These are phyloP conservation scores for Remorina albescens DNA, from an alignment of 2,797 vertebrate genomes.

Conservation along the genomic window DNA sequence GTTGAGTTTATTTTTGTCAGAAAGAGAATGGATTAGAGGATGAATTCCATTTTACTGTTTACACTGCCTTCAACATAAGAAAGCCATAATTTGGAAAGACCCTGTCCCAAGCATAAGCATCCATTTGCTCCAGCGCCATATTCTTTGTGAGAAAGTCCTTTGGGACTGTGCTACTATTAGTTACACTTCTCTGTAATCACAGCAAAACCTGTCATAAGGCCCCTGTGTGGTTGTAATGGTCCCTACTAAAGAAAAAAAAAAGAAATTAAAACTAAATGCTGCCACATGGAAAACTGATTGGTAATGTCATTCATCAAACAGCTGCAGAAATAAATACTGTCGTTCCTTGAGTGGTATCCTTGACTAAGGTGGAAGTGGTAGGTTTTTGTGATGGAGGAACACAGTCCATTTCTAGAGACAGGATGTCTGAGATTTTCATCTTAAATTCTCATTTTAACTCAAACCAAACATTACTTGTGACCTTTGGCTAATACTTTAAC, in stretches of 20 bases:
- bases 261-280: constrained; percentile 52
- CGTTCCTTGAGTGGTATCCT: constrained; percentile 55
- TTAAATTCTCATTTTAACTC: constrained; percentile 23
- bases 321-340: constrained; percentile 57
- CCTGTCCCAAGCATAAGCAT: constrained; percentile 18
- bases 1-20: not conserved
- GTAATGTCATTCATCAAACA: constrained; percentile 62
- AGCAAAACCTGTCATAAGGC: constrained; percentile 45
- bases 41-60: not conserved
- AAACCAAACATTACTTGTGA: constrained; percentile 33
- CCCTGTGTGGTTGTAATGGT: constrained; percentile 55
- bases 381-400: constrained; percentile 29
- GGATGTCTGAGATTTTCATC: constrained; percentile 48
- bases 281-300: constrained; percentile 70
- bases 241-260: constrained; percentile 24
- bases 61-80: not conserved
- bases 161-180: constrained; percentile 30
- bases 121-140: constrained; percentile 16
- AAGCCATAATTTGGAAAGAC: constrained; percentile 8
- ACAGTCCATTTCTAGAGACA: constrained; percentile 33
- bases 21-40: too few relatives aligned
- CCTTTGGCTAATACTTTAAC: not conserved
- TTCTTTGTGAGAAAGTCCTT: constrained; percentile 51
- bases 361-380: constrained; percentile 34
- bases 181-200: constrained; percentile 59